phyloP scores from a whole-genome alignment of 2,797 vertebrate genomes.

The Lagodon rhomboides region DNA sequence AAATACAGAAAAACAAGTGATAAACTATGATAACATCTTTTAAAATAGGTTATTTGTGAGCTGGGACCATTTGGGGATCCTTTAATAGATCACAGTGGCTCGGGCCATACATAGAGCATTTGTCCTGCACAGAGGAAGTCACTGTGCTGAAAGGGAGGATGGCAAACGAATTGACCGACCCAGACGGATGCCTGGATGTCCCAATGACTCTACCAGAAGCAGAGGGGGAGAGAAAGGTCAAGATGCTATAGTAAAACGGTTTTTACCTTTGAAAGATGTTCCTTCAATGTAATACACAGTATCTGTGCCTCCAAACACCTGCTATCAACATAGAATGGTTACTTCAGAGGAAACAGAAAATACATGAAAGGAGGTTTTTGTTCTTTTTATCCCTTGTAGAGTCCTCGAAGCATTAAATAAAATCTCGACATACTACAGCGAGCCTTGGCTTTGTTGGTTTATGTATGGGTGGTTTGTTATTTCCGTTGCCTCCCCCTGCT shows the following conservation, averaged over 20 bases:
- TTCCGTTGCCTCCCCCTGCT: constrained; percentile 51
- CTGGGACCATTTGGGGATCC: constrained; percentile 8
- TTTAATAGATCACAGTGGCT: constrained; percentile 23
- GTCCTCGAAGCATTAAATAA: constrained; percentile 44
- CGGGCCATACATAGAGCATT: constrained; percentile 30
- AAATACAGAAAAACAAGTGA: constrained; percentile 4
- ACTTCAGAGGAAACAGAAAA: constrained; percentile 32
- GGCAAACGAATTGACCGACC: constrained; percentile 59
- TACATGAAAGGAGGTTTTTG: constrained; percentile 40
- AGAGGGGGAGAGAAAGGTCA: constrained; percentile 29
- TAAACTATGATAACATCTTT: constrained; percentile 8
- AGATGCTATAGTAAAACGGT: constrained; percentile 53
- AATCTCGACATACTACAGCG: constrained; percentile 36
- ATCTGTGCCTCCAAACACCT: constrained; percentile 42
- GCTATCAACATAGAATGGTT: constrained; percentile 22
- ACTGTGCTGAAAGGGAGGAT: constrained; percentile 52
- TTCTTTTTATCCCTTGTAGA: constrained; percentile 42
- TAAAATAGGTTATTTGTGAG: constrained; percentile 24
- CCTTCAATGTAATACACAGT: constrained; percentile 25
- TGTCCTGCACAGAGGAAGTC: constrained; percentile 47
- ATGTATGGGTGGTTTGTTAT: constrained; percentile 64
- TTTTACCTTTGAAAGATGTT: constrained; percentile 52
- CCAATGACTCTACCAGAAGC: constrained; percentile 69
- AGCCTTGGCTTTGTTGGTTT: constrained; percentile 53
- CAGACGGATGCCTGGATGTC: constrained; percentile 45